Evolutionary conservation across 2,113 vertebrate genomes (phyloP), one percentile per base, ranked within the genome.

Genomic region (Phyllopteryx taeniolatus): DNA sequence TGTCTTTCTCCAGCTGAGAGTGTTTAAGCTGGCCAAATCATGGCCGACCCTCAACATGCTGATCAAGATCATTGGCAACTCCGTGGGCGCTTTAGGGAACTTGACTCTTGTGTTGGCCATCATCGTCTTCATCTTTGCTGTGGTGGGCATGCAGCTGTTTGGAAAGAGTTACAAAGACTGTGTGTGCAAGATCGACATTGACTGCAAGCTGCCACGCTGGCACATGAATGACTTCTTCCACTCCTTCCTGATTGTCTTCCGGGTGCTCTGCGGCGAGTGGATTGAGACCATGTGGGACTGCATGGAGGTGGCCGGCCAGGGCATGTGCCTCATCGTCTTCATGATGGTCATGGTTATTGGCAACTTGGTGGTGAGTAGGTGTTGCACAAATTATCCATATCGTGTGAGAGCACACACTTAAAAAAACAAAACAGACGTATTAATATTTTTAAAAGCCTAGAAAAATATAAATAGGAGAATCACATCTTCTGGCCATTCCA

Each of bases 261-360:
- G 98, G 27, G 98, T 99, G 81, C 88, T 99, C 74, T 99, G 98
- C 15, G 98, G 97, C 17, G 97, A 99, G 81, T 99, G 98, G 98
- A 99, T 99, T 31, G 97, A 99, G 91, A 99, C 98, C 90, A 99
- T 99, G 98, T 99, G 97, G 98, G 98, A 99, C 92, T 99, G 98
- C 88, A 99, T 99, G 98, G 96, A 99, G 84, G 98, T 99, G 77
- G 98, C 98, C 0, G 98, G 96, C 66, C 97, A 99, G 92, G 93
- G 86, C 83, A 99, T 99, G 97, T 99, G 98, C 88, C 94, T 99
- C 86, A 94, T 92, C 20, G 96, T 99, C 91, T 99, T 99, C 88
- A 97, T 99, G 98, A 98, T 99, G 98, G 98, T 99, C 91, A 99
- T 99, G 98, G 98, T 99, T 83, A 99, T 99, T 63, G 97, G 98